These are phyloP conservation scores for Ochotona princeps DNA, from an alignment of 2,113 vertebrate species.

Conservation along the genomic window DNA sequence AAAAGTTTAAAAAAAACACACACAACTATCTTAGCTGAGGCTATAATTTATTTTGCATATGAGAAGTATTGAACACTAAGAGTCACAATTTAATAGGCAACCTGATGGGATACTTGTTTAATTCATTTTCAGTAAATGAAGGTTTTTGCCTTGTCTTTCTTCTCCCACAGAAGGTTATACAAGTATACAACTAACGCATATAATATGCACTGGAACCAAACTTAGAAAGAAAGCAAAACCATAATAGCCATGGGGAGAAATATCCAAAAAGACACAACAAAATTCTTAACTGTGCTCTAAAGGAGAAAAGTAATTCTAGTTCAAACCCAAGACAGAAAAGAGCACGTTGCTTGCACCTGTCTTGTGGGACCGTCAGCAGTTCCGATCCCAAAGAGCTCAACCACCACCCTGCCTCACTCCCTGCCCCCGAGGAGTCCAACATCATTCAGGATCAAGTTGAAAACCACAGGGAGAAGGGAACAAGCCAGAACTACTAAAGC, in stretches of 20 bases:
- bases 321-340: conserved; percentile 15
- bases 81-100: conserved; percentile 32
- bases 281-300: conserved; percentile 52
- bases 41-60: neutral
- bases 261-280: conserved; percentile 16
- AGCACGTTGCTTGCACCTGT: neutral
- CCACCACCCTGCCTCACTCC: conserved; percentile 44
- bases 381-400: conserved; percentile 65
- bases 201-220: conserved; percentile 14
- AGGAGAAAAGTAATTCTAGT: conserved; percentile 33
- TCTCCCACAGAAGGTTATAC: neutral
- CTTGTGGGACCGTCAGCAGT: conserved; percentile 44
- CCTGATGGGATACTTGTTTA: neutral
- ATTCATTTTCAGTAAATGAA: conserved; percentile 43
- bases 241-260: neutral
- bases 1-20: conserved; percentile 2
- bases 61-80: neutral
- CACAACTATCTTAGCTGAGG: neutral
- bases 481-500: neutral
- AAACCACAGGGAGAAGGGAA: conserved; percentile 33
- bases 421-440: neutral
- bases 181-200: neutral
- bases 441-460: conserved; percentile 56
- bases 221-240: conserved; percentile 52
- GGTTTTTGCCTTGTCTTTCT: conserved; percentile 4